Evolutionary conservation across 2,113 vertebrate genomes (phyloP).

Genomic region (Anthoscopus minutus): DNA sequence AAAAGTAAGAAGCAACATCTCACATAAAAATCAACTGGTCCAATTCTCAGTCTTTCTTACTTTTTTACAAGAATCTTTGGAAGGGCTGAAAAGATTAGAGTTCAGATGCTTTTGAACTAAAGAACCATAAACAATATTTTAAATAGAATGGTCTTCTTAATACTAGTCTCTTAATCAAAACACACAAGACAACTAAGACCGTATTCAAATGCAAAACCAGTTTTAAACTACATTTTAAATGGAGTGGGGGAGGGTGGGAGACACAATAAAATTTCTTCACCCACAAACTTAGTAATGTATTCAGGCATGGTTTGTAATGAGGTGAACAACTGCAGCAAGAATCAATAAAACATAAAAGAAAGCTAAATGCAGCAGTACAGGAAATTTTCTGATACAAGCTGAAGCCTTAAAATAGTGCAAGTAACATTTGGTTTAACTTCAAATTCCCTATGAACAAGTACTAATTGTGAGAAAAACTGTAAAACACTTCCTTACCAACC

Average conservation of each 20-base stretch:
- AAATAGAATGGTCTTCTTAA: not conserved
- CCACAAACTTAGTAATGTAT: not conserved
- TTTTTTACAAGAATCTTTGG: not conserved
- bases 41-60: not conserved
- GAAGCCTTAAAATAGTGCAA: not conserved
- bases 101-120: not conserved
- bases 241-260: too few species aligned
- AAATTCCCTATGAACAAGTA: not conserved
- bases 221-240: not conserved
- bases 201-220: not conserved
- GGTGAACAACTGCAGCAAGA: not conserved
- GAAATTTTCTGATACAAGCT: not conserved
- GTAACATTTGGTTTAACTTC: not conserved
- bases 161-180: not conserved
- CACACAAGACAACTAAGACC: not conserved
- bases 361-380: not conserved
- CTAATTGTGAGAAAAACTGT: not conserved
- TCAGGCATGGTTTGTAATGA: not conserved
- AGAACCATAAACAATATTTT: not conserved
- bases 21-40: not conserved
- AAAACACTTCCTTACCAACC: conserved; percentile 82
- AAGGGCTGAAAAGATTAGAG: not conserved
- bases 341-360: not conserved
- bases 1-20: not conserved
- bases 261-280: not conserved